Conservation (phyloP, 2,113 vertebrate species). For the Burhinus bistriatus region DNA sequence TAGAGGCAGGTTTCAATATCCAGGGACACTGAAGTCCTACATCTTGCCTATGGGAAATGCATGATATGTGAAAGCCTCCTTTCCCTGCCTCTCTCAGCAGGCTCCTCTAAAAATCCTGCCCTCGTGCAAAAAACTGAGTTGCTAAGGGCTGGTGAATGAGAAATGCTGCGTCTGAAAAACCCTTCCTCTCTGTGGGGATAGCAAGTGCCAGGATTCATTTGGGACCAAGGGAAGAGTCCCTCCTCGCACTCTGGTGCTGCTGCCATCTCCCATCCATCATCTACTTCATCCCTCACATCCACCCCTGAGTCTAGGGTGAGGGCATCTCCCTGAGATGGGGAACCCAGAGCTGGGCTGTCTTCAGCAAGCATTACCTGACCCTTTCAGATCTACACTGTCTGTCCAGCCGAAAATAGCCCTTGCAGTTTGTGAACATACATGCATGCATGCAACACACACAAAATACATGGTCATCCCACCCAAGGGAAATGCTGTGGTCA, state of each 20-base stretch:
- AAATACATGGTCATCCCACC: neutral
- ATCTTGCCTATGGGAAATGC: neutral
- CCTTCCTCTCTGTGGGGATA: neutral
- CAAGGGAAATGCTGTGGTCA: neutral
- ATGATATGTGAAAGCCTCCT: neutral
- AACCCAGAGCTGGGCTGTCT: neutral
- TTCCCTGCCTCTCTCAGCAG: neutral
- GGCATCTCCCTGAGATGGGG: neutral
- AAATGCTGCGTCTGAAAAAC: neutral
- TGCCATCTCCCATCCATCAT: neutral
- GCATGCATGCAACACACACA: rapidly evolving
- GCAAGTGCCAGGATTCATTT: neutral
- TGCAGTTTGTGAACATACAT: neutral
- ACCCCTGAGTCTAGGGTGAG: neutral
- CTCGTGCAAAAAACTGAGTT: neutral
- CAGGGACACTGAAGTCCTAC: neutral
- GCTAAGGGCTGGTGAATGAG: neutral
- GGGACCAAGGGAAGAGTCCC: neutral
- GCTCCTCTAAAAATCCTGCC: neutral
- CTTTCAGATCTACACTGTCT: neutral
- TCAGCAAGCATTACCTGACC: neutral
- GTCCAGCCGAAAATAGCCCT: neutral
- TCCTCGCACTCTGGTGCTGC: neutral
- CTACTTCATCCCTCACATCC: neutral
- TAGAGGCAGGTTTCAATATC: neutral